These are phyloP conservation scores for Syritta pipiens DNA, from an alignment of 2,888 invertebrate genomes.

Conservation along the genomic window DNA sequence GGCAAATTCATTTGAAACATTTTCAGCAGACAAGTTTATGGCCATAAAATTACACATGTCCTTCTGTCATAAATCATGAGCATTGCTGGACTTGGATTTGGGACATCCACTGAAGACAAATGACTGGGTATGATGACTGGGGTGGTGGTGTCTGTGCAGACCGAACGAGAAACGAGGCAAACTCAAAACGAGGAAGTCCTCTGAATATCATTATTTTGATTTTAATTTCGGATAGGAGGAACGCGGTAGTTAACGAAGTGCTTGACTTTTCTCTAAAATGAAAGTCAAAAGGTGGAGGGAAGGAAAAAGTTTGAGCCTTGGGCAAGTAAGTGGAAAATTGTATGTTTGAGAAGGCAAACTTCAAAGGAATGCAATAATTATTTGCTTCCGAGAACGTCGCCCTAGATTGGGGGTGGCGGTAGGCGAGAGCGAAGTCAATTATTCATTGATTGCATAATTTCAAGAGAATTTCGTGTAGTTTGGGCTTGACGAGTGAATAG, in stretches of 20 bases:
- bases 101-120: slow-evolving; percentile 6
- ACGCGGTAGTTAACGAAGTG: not conserved
- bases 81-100: slow-evolving; percentile 16
- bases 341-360: not conserved
- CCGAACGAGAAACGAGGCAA: too few relatives aligned
- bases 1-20: slow-evolving; percentile 36
- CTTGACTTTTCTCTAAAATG: slow-evolving; percentile 5
- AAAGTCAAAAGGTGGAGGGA: slow-evolving; percentile 1
- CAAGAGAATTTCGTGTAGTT: too few relatives aligned
- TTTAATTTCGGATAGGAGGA: slow-evolving; percentile 32
- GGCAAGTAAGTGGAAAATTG: slow-evolving; percentile 20
- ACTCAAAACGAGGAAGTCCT: not conserved
- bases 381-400: not conserved
- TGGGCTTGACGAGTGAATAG: too few relatives aligned
- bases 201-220: slow-evolving; percentile 15
- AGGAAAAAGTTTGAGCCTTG: not conserved
- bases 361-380: slow-evolving; percentile 7
- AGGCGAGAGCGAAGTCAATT: too few relatives aligned
- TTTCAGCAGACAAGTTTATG: slow-evolving; percentile 74
- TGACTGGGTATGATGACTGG: slow-evolving; percentile 7
- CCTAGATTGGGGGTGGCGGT: not conserved
- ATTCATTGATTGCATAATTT: too few relatives aligned
- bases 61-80: slow-evolving; percentile 75
- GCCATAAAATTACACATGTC: slow-evolving; percentile 76
- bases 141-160: too few relatives aligned